Evolutionary conservation across 2,888 invertebrate species (phyloP), one percentile per base, ranked within the genome.

Genomic region (Eristalis pertinax): DNA sequence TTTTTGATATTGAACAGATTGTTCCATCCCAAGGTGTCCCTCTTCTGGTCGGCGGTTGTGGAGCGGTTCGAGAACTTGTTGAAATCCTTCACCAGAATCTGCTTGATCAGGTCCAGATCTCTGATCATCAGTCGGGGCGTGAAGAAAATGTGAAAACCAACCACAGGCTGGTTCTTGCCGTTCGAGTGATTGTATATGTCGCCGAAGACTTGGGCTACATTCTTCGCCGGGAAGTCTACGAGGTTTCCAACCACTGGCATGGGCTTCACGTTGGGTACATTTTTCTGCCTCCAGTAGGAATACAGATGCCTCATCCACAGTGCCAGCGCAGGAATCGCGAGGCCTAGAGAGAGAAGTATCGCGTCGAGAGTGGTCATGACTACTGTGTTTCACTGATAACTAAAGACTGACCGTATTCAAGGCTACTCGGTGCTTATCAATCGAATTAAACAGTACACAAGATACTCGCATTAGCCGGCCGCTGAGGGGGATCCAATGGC

Each of bases 71-170:
- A 75, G 75, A 94, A 94, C 43, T 90, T 90, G 74, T 91, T 91
- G 56, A 94, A 94, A 77, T 94, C 94, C 62, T 93, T 94, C 1
- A 94, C 91, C 70, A 94, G 88, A 4, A 94, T 83, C 4, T 90
- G 89, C 88, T 94, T 94, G 0, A 94, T 85, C 1, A 94, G 79
- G 2, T 93, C 93, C 0, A 92, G 91, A 89, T 94, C 93, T 3
- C 92, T 91, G 0, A 93, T 78, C 1, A 94, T 2, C 3, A 94
- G 38, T 0, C 90, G 90, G 0, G 94, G 94, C 2, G 91, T 92
- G 88, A 93, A 91, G 15, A 93, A 90, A 1, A 93, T 82, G 91
- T 91, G 89, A 80, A 93, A 63, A 82, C 94, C 90, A 87, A 90
- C 76, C 76, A 93, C 81, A 32, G 92, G 84, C 78, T 88, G 41